Percentiles rank a stretch among this genome's conserved stretches.
These are phyloP conservation scores for Aradus depressus DNA, from an alignment of 2,888 invertebrate genomes.

Conservation along the genomic window DNA sequence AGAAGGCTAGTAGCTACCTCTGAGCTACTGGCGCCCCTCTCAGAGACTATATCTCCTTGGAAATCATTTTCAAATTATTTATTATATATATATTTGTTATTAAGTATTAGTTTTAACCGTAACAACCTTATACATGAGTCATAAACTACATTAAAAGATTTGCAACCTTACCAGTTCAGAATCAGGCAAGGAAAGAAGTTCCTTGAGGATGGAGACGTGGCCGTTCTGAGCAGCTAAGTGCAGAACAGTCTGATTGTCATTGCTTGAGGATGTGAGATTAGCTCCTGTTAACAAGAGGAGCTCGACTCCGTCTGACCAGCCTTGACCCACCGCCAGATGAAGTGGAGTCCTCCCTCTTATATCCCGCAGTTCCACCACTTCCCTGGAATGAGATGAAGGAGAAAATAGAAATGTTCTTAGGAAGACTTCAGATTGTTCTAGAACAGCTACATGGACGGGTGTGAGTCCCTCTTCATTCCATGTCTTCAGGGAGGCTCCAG, in stretches of 20 bases:
- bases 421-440: slow-evolving; percentile 35
- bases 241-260: slow-evolving; percentile 39
- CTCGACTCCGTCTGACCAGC: slow-evolving; percentile 44
- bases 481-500: slow-evolving; percentile 19
- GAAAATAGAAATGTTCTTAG: slow-evolving; percentile 39
- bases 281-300: slow-evolving; percentile 43
- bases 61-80: too few species aligned
- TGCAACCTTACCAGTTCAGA: slow-evolving; percentile 30
- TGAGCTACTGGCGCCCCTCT: too few species aligned
- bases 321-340: slow-evolving; percentile 42
- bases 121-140: too few species aligned
- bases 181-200: slow-evolving; percentile 43
- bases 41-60: too few species aligned
- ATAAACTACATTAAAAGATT: too few species aligned
- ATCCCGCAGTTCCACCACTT: slow-evolving; percentile 39
- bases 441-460: slow-evolving; percentile 44
- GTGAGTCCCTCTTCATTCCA: slow-evolving; percentile 41
- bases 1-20: too few species aligned
- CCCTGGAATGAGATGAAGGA: too few species aligned
- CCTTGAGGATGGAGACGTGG: slow-evolving; percentile 41
- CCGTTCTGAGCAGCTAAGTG: slow-evolving; percentile 45
- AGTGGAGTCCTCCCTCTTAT: slow-evolving; percentile 40
- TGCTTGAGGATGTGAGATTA: slow-evolving; percentile 36
- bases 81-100: too few species aligned
- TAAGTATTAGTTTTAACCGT: too few species aligned